Conservation (phyloP, 1,140 invertebrate species). For the Drosophila busckii region DNA sequence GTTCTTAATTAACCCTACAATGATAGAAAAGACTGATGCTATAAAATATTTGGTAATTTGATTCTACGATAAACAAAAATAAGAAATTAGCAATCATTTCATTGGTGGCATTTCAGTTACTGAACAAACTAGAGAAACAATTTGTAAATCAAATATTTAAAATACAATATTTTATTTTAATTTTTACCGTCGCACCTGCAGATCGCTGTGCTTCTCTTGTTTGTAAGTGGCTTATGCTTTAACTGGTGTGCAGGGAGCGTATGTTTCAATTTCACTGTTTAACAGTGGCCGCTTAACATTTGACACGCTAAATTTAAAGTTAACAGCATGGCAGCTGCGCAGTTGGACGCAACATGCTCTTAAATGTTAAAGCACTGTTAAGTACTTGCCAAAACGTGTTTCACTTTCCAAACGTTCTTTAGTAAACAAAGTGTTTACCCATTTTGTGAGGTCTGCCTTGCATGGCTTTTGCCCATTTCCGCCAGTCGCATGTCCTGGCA, state of each 20-base stretch:
- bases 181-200: no score
- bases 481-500: conserved; percentile 2
- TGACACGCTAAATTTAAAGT: conserved; percentile 4
- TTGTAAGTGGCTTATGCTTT: no score
- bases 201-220: no score
- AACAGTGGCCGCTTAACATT: neutral
- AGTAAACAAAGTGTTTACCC: conserved; percentile 26
- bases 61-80: no score
- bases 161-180: no score
- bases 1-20: no score
- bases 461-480: conserved; percentile 48
- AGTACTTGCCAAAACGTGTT: neutral
- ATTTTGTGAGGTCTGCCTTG: conserved; percentile 46
- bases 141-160: no score
- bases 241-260: no score
- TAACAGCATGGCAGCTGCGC: conserved; percentile 47
- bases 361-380: conserved; percentile 59
- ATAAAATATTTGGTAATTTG: no score
- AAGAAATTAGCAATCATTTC: no score
- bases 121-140: neutral
- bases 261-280: neutral
- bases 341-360: conserved; percentile 25
- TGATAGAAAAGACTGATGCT: no score
- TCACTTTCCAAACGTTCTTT: conserved; percentile 24
- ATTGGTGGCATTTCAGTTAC: no score